Base-by-base conservation (phyloP, 2,888 invertebrate genomes). In the Coelinius sp. region DNA sequence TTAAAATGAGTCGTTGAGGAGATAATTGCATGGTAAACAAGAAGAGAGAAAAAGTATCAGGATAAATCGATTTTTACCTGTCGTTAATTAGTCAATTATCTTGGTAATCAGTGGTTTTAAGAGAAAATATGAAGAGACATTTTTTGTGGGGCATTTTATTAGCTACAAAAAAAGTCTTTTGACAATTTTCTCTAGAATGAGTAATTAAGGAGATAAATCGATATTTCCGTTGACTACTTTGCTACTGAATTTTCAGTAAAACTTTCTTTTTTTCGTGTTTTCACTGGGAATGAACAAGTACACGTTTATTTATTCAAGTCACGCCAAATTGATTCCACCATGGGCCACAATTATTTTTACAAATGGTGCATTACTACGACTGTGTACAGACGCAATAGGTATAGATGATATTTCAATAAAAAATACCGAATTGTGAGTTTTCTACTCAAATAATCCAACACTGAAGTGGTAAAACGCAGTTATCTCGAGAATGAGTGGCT, bases 341-440 rank as follows among this genome's bases (percentile, higher is more conserved):
- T 25, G 14, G 25, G 14, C 6, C 49, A 27, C 1, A 41, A 31
- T 59, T 59, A 53, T 53, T 53, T 53, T 53, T 53, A 53, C 53
- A 53, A 41, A 12, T 53, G 53, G 53, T 53, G 53, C 53, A 53
- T 53, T 53, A 52, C 24, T 52, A n/a, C 53, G 53, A 53, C 53
- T 53, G 53, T 53, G 53, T 53, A 53, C 53, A 53, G 25, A 53
- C 6, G 10, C 53, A 27, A 53, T 53, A 53, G 53, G 27, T 25
- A 20, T 49, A 22, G 1, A 53, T 41, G 14, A 53, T 14, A 25
- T 25, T 53, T 53, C 14, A 24, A 53, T n/a, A 12, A 14, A 53
- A 25, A n/a, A 41, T n/a, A 41, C n/a, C 41, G 41, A n/a, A 41
- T 41, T 41, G 22, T n/a, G 25, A n/a, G 41, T n/a, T 53, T 53